Conservation (phyloP, 1,140 invertebrate species). For the Laodelphax striatellus region DNA sequence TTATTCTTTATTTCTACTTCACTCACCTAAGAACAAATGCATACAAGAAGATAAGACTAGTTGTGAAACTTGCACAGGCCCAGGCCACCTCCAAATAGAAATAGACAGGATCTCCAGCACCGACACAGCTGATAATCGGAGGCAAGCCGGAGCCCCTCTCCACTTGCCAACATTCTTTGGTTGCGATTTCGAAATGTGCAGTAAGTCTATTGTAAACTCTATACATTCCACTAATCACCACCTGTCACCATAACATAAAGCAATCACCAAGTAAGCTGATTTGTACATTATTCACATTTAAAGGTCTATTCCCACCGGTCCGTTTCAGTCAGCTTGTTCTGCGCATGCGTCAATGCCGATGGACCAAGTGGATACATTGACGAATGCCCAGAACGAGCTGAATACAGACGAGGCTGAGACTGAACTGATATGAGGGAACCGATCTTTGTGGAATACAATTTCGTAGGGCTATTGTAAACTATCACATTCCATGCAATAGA, state of each 20-base stretch:
- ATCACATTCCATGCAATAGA: no score
- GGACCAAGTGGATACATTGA: no score
- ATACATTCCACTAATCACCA: constrained; percentile 43
- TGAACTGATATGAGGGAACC: no score
- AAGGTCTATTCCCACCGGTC: no score
- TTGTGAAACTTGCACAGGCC: constrained; percentile 48
- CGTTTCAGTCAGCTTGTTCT: no score
- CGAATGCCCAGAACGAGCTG: no score
- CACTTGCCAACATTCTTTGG: constrained; percentile 45
- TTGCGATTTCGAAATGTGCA: constrained; percentile 23
- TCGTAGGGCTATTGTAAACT: no score
- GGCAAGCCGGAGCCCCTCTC: constrained; percentile 47
- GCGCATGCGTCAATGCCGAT: no score
- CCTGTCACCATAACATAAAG: constrained; percentile 30
- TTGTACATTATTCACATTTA: not conserved
- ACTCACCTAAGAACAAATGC: constrained; percentile 39
- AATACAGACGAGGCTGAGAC: no score
- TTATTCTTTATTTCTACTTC: not conserved
- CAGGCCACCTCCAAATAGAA: constrained; percentile 64
- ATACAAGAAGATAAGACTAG: constrained; percentile 49
- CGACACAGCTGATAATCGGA: constrained; percentile 63
- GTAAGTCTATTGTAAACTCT: constrained; percentile 37
- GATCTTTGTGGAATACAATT: no score
- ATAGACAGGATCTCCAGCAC: constrained; percentile 58
- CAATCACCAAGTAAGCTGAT: no score